Evolutionary conservation across 64 coral and sea anemone species (phyloP).

Genomic region (Montipora capricornis): DNA sequence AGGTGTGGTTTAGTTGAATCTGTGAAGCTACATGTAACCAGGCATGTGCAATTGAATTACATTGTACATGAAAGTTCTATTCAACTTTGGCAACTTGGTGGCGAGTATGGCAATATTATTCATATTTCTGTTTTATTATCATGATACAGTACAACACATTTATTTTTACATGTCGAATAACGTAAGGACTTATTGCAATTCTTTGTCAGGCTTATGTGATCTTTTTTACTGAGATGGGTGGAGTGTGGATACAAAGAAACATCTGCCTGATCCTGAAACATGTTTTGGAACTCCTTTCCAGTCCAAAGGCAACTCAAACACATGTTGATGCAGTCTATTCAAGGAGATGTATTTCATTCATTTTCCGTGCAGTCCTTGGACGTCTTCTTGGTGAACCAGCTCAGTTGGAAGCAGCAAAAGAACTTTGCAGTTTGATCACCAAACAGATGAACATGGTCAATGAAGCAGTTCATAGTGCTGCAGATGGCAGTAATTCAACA

Average conservation of each 20-base stretch:
- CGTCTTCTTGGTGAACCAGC: conserved; percentile 88
- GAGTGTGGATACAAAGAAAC: conserved; percentile 93
- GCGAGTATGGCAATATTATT: too few relatives aligned
- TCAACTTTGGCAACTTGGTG: too few relatives aligned
- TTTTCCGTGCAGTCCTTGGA: conserved; percentile 87
- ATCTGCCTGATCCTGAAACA: conserved; percentile 87
- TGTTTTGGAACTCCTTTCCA: conserved; percentile 95
- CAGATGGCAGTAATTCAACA: conserved; percentile 42
- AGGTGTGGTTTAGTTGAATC: too few relatives aligned
- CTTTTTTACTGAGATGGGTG: conserved; percentile 98
- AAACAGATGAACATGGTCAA: conserved; percentile 95
- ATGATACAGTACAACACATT: too few relatives aligned
- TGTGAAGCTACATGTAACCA: too few relatives aligned
- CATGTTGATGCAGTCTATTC: conserved; percentile 99
- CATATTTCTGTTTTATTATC: too few relatives aligned
- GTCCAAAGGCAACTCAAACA: conserved; percentile 93
- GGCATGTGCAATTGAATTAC: too few relatives aligned
- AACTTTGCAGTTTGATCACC: conserved; percentile 90
- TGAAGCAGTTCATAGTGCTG: conserved; percentile 65
- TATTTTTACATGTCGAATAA: too few relatives aligned
- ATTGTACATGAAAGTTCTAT: too few relatives aligned
- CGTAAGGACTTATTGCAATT: not conserved
- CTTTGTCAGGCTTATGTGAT: conserved; percentile 90
- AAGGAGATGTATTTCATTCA: conserved; percentile 94
- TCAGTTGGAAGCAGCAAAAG: conserved; percentile 95